These are phyloP conservation scores for Drosophila seguyi DNA, from an alignment of 1,140 invertebrate genomes.

Conservation along the genomic window DNA sequence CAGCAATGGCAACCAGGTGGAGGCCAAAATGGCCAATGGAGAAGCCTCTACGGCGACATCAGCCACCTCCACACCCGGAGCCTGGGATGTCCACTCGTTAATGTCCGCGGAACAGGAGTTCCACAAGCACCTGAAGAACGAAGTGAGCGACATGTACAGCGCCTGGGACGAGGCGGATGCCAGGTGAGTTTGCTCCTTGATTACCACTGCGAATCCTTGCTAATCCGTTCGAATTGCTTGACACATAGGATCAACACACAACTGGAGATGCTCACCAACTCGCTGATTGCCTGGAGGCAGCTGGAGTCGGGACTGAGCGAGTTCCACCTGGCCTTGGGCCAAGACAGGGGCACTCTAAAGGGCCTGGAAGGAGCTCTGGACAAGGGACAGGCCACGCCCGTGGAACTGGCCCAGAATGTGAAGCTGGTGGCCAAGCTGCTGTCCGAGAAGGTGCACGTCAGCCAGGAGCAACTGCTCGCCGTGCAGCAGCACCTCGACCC, in stretches of 20 bases:
- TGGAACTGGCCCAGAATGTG: constrained; percentile 88
- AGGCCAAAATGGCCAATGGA: constrained; percentile 37
- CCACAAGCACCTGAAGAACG: constrained; percentile 88
- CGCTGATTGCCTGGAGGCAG: constrained; percentile 88
- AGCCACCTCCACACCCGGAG: constrained; percentile 78
- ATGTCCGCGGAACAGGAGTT: constrained; percentile 85
- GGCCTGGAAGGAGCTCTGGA: constrained; percentile 88
- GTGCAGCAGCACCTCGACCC: constrained; percentile 80
- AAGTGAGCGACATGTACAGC: constrained; percentile 90
- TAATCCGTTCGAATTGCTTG: not conserved
- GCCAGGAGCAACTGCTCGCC: constrained; percentile 84
- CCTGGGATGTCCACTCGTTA: constrained; percentile 81
- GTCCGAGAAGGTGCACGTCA: constrained; percentile 88
- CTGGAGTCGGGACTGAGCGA: constrained; percentile 88
- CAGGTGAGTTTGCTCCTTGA: constrained; percentile 86
- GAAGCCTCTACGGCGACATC: constrained; percentile 28
- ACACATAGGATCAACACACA: constrained; percentile 73
- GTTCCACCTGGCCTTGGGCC: constrained; percentile 87
- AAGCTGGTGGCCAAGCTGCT: constrained; percentile 89
- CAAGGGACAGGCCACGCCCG: constrained; percentile 87
- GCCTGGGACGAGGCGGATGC: constrained; percentile 92
- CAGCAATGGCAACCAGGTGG: constrained; percentile 77
- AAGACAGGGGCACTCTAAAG: constrained; percentile 88
- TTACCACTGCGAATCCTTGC: not conserved
- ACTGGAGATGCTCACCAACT: constrained; percentile 79